Conservation (phyloP, 2,797 vertebrate genomes). For the Channallabes apus region DNA sequence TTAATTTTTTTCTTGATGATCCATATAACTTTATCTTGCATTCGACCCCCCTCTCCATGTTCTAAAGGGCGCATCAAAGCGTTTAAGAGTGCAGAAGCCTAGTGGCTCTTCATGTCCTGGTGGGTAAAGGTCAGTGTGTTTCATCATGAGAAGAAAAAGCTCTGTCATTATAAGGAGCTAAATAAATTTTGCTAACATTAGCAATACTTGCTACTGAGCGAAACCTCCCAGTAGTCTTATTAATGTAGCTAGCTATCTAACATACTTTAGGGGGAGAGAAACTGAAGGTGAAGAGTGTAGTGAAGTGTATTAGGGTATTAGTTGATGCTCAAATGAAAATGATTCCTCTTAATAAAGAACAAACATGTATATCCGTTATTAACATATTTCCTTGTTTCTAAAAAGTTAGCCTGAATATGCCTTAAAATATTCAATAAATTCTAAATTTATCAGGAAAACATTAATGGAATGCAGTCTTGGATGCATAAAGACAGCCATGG, state of each 20-base stretch:
- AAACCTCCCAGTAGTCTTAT: neutral
- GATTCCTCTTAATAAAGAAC: neutral
- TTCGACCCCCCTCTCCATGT: neutral
- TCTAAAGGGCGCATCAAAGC: neutral
- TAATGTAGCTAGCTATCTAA: neutral
- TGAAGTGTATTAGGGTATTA: neutral
- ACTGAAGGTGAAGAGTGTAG: neutral
- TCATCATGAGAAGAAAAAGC: slow-evolving; percentile 17
- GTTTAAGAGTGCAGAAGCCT: neutral
- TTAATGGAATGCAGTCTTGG: slow-evolving; percentile 3
- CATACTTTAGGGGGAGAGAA: neutral
- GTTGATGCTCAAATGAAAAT: neutral
- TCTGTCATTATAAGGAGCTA: slow-evolving; percentile 4
- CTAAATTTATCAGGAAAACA: slow-evolving; percentile 1
- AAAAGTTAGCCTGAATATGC: neutral
- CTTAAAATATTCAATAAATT: neutral
- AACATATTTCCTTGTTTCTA: neutral
- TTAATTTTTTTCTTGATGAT: neutral
- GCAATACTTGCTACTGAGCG: slow-evolving; percentile 1
- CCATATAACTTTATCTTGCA: neutral
- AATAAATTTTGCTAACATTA: neutral
- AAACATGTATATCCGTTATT: neutral
- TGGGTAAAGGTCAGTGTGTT: slow-evolving; percentile 23
- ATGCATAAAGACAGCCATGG: neutral
- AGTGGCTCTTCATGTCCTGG: neutral